A percentile compares a stretch with the other conserved stretches of the same genome.
These are phyloP conservation scores for Ophioninae sp. DNA, from an alignment of 2,888 invertebrate genomes.

Conservation along the genomic window DNA sequence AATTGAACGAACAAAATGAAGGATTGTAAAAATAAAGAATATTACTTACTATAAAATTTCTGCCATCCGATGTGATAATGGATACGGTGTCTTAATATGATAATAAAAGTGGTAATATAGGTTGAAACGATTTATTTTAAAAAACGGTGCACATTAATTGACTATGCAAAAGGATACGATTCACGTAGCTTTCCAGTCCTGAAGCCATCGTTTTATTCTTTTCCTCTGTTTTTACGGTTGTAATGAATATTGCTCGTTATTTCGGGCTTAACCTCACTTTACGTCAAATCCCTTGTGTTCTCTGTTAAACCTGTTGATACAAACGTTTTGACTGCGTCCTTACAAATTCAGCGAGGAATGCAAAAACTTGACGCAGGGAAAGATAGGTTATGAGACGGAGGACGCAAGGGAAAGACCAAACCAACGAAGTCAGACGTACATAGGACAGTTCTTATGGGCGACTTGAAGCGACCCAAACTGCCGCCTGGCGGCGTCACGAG, in stretches of 20 bases:
- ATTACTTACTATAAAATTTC: slow-evolving; percentile 93
- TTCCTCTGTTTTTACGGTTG: neutral
- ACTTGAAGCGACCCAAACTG: no score
- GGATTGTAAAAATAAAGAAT: slow-evolving; percentile 30
- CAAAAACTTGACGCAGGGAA: neutral
- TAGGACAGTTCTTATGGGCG: no score
- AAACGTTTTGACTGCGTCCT: neutral
- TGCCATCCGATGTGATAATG: slow-evolving; percentile 97
- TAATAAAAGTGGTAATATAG: slow-evolving; percentile 54
- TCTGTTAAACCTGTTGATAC: neutral
- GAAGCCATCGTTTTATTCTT: slow-evolving; percentile 86
- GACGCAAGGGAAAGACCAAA: no score
- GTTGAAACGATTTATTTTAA: slow-evolving; percentile 26
- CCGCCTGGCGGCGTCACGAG: no score
- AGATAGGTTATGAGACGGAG: neutral
- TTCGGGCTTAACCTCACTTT: neutral
- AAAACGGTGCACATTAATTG: slow-evolving; percentile 32
- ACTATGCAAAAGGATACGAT: slow-evolving; percentile 85
- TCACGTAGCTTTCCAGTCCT: slow-evolving; percentile 92
- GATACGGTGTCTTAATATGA: slow-evolving; percentile 89
- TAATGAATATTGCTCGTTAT: neutral
- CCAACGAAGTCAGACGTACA: no score
- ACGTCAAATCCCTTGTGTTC: neutral
- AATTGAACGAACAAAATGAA: neutral
- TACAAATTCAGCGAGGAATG: neutral